Conservation (phyloP, 2,113 vertebrate genomes). For the Erpornis zantholeuca region DNA sequence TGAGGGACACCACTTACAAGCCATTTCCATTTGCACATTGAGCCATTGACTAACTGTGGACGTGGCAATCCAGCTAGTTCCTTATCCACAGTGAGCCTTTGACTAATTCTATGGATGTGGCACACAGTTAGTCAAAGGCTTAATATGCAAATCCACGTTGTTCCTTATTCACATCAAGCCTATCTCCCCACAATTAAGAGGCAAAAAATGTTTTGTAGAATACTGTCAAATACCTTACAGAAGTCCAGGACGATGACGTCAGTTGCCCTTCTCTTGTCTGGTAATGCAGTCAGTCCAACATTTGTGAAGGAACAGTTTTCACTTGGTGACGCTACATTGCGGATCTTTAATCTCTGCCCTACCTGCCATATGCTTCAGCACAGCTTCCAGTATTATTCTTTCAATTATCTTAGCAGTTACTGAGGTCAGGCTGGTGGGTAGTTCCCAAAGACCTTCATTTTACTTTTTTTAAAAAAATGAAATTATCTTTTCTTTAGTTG, state of each 20-base stretch:
- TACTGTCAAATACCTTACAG: not conserved
- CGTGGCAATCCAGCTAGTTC: not conserved
- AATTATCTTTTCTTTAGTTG: not conserved
- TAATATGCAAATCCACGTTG: not conserved
- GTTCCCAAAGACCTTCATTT: not conserved
- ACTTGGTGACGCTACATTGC: fast-evolving
- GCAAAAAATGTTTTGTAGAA: not conserved
- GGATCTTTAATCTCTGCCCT: not conserved
- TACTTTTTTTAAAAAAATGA: not conserved
- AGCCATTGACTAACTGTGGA: not conserved
- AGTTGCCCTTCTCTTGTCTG: not conserved
- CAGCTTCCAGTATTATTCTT: not conserved
- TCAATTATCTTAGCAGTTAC: not conserved
- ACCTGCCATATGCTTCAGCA: not conserved
- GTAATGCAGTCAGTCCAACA: not conserved
- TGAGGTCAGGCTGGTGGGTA: not conserved
- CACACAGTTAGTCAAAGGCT: not conserved
- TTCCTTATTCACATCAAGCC: not conserved
- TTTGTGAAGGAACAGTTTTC: not conserved
- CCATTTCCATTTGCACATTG: not conserved
- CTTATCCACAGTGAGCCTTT: not conserved
- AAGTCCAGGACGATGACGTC: not conserved
- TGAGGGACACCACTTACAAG: not conserved
- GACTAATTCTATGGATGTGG: not conserved
- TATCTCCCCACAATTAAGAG: not conserved